These are phyloP conservation scores for Balanococcus diminutus DNA, from an alignment of 2,888 invertebrate genomes.

Conservation along the genomic window DNA sequence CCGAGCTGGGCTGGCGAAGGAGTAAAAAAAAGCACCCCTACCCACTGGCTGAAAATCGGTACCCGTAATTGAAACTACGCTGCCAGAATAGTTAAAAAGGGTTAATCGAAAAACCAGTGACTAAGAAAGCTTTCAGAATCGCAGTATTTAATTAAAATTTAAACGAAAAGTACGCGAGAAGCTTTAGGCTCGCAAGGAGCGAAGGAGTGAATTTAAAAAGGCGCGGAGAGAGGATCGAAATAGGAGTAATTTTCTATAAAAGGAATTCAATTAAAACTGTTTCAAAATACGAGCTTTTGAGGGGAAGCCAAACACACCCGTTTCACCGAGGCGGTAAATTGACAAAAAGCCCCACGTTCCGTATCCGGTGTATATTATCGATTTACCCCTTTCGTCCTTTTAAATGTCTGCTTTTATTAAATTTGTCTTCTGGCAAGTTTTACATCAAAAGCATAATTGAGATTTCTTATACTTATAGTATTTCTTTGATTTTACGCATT, in stretches of 20 bases:
- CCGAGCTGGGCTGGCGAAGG: too few species aligned
- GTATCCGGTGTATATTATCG: constrained; percentile 33
- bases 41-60: not conserved
- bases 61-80: constrained; percentile 37
- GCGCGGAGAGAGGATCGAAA: constrained; percentile 43
- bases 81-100: constrained; percentile 44
- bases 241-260: constrained; percentile 54
- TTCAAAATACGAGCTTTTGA: constrained; percentile 49
- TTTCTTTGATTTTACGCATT: constrained; percentile 33
- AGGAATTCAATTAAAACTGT: constrained; percentile 54
- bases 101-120: constrained; percentile 53
- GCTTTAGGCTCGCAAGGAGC: not conserved
- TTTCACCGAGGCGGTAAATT: constrained; percentile 49
- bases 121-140: constrained; percentile 54
- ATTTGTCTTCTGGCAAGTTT: constrained; percentile 42
- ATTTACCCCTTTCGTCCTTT: constrained; percentile 33
- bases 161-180: constrained; percentile 48
- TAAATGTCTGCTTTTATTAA: constrained; percentile 35
- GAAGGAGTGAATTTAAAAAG: constrained; percentile 40
- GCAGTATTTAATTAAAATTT: constrained; percentile 54
- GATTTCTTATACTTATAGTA: constrained; percentile 19
- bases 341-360: constrained; percentile 42
- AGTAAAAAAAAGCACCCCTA: not conserved
- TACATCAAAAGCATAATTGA: constrained; percentile 40
- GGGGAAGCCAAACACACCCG: constrained; percentile 51